These are phyloP conservation scores for Drosophila subobscura DNA, from an alignment of 1,140 invertebrate species.

Conservation along the genomic window DNA sequence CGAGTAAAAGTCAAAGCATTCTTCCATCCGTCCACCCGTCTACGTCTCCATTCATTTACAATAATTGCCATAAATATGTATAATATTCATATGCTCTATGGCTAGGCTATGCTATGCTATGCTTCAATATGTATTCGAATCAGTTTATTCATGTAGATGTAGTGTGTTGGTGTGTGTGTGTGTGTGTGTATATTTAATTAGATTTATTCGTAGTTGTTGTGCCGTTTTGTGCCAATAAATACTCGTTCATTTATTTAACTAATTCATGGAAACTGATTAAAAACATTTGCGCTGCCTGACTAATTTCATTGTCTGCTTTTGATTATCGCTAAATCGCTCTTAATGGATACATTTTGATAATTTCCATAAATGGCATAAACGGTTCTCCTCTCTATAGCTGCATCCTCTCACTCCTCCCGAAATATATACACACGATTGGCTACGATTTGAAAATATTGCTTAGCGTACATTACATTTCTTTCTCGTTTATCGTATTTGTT, in stretches of 20 bases:
- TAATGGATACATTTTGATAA: constrained; percentile 42
- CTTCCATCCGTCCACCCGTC: neutral
- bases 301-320: constrained; percentile 75
- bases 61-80: constrained; percentile 37
- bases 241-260: constrained; percentile 71
- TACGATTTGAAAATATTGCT: constrained; percentile 74
- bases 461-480: constrained; percentile 61
- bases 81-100: constrained; percentile 44
- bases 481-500: constrained; percentile 7
- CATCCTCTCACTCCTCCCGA: constrained; percentile 27
- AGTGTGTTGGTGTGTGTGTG: constrained; percentile 15
- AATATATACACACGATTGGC: constrained; percentile 41
- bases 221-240: constrained; percentile 42
- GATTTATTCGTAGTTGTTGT: constrained; percentile 41
- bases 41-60: constrained; percentile 46
- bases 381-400: constrained; percentile 10
- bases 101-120: constrained; percentile 41
- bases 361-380: constrained; percentile 59
- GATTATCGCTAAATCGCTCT: constrained; percentile 72
- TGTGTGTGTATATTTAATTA: constrained; percentile 43
- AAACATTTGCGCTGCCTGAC: constrained; percentile 63
- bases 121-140: constrained; percentile 41
- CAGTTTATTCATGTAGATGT: constrained; percentile 32
- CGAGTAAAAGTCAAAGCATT: constrained; percentile 56
- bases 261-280: constrained; percentile 60